phyloP scores from a whole-genome alignment of 1,140 invertebrate genomes.

The Eueides isabella region DNA sequence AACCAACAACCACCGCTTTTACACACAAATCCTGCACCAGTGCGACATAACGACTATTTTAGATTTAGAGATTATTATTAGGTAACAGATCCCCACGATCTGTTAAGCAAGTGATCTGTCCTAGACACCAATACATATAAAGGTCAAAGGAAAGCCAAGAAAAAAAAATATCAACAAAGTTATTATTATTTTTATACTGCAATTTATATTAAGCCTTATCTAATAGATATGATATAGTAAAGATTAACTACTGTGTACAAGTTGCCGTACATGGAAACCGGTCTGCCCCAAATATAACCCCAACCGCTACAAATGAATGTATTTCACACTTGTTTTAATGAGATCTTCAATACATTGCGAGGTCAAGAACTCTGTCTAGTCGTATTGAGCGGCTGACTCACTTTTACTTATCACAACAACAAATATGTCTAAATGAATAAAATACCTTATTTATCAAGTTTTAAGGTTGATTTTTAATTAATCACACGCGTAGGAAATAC shows the following conservation, averaged over 20 bases:
- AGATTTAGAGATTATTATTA: not conserved
- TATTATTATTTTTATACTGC: not conserved
- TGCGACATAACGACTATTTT: not conserved
- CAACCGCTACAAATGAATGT: not conserved
- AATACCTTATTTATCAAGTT: not conserved
- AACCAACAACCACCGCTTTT: too few relatives aligned
- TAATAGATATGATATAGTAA: not conserved
- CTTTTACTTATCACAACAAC: constrained; percentile 30
- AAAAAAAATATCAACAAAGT: too few relatives aligned
- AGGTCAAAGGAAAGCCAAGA: too few relatives aligned
- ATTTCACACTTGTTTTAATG: constrained; percentile 28
- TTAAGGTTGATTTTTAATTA: not conserved
- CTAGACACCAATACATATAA: too few relatives aligned
- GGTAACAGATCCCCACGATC: not conserved
- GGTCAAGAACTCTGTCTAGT: constrained; percentile 31
- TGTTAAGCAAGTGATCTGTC: too few relatives aligned
- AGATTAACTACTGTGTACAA: not conserved
- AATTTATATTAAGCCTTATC: not conserved
- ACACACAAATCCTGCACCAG: too few relatives aligned
- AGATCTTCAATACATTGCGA: constrained; percentile 20
- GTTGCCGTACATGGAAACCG: not conserved
- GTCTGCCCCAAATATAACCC: not conserved
- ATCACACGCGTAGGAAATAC: not conserved
- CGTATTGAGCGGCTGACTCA: constrained; percentile 33
- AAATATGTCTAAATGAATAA: not conserved